Evolutionary conservation across 2,797 vertebrate genomes (phyloP), one percentile per base, ranked within the genome.

Genomic region (Pangasius sanitwongsei): DNA sequence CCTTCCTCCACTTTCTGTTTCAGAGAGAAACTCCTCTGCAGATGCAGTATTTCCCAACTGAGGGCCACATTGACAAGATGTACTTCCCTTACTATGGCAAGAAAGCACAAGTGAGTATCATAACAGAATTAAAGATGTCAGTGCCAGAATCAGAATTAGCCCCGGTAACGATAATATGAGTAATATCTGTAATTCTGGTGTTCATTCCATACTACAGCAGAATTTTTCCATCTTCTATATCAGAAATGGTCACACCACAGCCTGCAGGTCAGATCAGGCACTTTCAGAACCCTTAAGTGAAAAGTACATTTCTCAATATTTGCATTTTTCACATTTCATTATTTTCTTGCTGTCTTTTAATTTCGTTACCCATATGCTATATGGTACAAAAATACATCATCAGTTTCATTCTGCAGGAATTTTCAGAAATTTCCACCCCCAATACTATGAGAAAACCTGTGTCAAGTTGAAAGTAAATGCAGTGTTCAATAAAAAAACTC

Each of bases 31-130:
- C 83, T 23, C 88, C 81, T 8, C 89, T 97, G 90, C 74, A 90
- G 90, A 94, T 98, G 94, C 90, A 89, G 85, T 96, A 96, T 91
- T 98, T 96, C 92, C 98, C 98, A 37, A 0, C 81, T 6, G 88
- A 93, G 57, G 97, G 97, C 63, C 87, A 50, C 0, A 92, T 99
- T 91, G 97, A 99, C 91, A 96, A 97, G 94, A 98, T 97, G 95
- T 99, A 97, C 93, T 99, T 97, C 91, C 98, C 98, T 0, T 99
- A 99, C 91, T 99, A 98, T 28, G 98, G 98, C 37, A 99, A 97
- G 90, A 97, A 96, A 82, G 92, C 93, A 72, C 98, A 99, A 4
- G 98, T 99, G 92, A 97, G 97, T 97, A 88, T 37, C 44, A 23
- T 13, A 55, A 55, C 28, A 31, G 12, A 59, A 89, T 50, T 7